Evolutionary conservation across 2,888 invertebrate genomes (phyloP).

Genomic region (Heliconius erato): DNA sequence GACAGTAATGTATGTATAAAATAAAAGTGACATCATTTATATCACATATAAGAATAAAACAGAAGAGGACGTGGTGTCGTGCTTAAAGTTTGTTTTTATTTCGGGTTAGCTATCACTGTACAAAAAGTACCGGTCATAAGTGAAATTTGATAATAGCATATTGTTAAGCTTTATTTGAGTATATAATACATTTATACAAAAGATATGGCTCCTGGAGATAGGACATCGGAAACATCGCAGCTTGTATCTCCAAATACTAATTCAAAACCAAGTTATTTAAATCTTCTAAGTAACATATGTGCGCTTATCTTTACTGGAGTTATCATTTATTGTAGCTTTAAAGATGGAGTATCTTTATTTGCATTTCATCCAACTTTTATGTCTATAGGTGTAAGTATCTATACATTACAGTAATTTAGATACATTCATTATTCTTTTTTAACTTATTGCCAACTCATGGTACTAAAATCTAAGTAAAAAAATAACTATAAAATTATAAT

Average conservation of each 20-base stretch:
- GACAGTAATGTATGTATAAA: not conserved
- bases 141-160: not conserved
- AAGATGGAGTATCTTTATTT: constrained; percentile 70
- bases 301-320: constrained; percentile 70
- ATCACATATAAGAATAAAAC: too few species aligned
- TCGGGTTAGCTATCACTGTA: not conserved
- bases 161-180: not conserved
- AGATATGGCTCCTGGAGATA: constrained; percentile 67
- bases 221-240: constrained; percentile 73
- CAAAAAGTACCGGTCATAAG: not conserved
- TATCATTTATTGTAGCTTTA: constrained; percentile 73
- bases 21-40: not conserved
- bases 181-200: constrained; percentile 14
- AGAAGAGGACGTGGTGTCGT: not conserved
- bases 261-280: constrained; percentile 73
- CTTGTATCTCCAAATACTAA: constrained; percentile 66
- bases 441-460: not conserved
- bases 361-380: constrained; percentile 82
- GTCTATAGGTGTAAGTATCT: constrained; percentile 77
- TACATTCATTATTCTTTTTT: not conserved
- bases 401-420: too few species aligned
- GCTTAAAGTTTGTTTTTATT: not conserved
- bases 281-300: constrained; percentile 73
- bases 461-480: not conserved
- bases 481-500: too few species aligned